phyloP scores from a whole-genome alignment of 2,113 vertebrate species.

The Barbus barbus region DNA sequence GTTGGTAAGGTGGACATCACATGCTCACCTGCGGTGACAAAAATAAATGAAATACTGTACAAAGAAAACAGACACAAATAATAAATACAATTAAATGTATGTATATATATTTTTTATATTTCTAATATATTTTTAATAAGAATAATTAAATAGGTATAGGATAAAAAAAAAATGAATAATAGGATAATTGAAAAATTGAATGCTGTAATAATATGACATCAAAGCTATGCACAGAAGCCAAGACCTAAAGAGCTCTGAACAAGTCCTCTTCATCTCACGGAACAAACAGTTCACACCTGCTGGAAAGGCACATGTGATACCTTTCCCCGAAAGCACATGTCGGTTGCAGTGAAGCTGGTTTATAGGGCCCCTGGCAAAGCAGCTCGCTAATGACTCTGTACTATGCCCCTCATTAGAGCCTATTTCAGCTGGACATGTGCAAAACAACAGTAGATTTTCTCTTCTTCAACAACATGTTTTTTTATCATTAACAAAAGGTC shows the following conservation, averaged over 20 bases:
- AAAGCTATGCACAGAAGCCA: conserved; percentile 8
- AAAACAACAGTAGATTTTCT: conserved; percentile 37
- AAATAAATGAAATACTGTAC: conserved; percentile 30
- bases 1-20: conserved; percentile 60
- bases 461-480: not conserved
- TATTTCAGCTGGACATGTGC: conserved; percentile 8
- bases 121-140: not conserved
- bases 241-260: not conserved
- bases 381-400: conserved; percentile 22
- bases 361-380: conserved; percentile 15
- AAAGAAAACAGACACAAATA: not conserved
- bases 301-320: not conserved
- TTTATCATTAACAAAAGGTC: conserved; percentile 16
- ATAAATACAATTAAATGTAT: not conserved
- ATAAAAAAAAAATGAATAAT: not conserved
- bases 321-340: conserved; percentile 19
- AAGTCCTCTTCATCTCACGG: not conserved
- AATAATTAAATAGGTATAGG: not conserved
- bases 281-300: conserved; percentile 35
- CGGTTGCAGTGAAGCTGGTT: conserved; percentile 3
- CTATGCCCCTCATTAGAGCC: conserved; percentile 37
- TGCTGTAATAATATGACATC: not conserved
- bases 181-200: not conserved
- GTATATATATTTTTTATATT: too few relatives aligned
- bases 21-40: conserved; percentile 61